Evolutionary conservation across 1,140 invertebrate genomes (phyloP).

Genomic region (Formica exsecta): DNA sequence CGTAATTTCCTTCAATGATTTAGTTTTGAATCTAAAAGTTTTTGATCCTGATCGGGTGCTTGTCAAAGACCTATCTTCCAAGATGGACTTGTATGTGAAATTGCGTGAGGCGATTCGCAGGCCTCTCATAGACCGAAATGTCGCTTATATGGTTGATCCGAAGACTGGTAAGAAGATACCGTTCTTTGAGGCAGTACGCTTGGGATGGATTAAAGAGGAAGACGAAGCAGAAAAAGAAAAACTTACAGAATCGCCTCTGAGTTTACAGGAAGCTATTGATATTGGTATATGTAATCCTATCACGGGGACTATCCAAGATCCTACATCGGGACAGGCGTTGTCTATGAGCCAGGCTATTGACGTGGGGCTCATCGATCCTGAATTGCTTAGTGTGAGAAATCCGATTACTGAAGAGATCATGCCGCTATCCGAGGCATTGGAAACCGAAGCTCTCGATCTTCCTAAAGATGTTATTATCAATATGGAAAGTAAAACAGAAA

Average conservation of each 20-base stretch:
- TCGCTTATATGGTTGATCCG: conserved; percentile 94
- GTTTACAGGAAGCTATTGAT: conserved; percentile 90
- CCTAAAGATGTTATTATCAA: conserved; percentile 91
- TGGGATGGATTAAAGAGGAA: conserved; percentile 88
- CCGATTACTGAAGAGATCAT: conserved; percentile 91
- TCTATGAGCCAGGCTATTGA: conserved; percentile 91
- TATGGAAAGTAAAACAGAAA: conserved; percentile 89
- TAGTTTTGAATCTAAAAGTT: conserved; percentile 91
- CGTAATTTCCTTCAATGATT: conserved; percentile 91
- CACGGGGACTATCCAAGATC: conserved; percentile 89
- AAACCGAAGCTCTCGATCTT: conserved; percentile 92
- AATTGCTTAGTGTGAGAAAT: conserved; percentile 90
- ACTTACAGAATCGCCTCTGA: conserved; percentile 81
- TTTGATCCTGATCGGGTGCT: conserved; percentile 92
- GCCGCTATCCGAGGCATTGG: conserved; percentile 91
- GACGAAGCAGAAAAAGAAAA: neutral
- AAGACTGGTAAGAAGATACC: conserved; percentile 92
- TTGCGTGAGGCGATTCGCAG: conserved; percentile 92
- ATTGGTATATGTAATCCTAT: conserved; percentile 89
- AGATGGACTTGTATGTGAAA: conserved; percentile 89
- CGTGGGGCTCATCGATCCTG: conserved; percentile 91
- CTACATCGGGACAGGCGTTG: conserved; percentile 88
- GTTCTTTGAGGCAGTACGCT: conserved; percentile 94
- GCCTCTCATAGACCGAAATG: conserved; percentile 91
- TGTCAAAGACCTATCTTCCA: conserved; percentile 92